Evolutionary conservation across 2,113 vertebrate species (phyloP).

Genomic region (Aspiorhynchus laticeps): DNA sequence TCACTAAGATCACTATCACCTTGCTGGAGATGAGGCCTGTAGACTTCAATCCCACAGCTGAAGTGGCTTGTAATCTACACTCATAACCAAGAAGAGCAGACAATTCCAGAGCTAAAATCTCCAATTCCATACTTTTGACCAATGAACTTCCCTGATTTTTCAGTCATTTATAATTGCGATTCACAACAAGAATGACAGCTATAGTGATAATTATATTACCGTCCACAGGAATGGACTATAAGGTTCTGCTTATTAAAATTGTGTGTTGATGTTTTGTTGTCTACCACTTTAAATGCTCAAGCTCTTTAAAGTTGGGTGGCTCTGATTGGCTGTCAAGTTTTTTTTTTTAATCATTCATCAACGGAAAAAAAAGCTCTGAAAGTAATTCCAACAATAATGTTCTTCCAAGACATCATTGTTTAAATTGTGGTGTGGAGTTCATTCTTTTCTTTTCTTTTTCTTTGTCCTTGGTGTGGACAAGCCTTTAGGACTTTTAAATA

Average conservation of each 20-base stretch:
- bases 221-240: not conserved
- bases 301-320: not conserved
- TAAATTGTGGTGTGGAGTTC: not conserved
- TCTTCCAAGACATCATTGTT: not conserved
- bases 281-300: not conserved
- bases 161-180: not conserved
- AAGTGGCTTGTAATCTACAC: conserved; percentile 8
- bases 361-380: not conserved
- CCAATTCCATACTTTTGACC: not conserved
- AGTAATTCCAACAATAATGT: not conserved
- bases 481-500: not conserved
- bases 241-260: not conserved
- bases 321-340: not conserved
- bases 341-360: not conserved
- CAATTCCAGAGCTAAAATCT: conserved; percentile 13
- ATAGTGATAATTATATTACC: not conserved
- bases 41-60: conserved; percentile 48
- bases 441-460: not conserved
- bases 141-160: not conserved
- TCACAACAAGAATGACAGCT: not conserved
- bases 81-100: not conserved
- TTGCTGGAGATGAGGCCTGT: conserved; percentile 68
- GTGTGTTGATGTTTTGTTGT: not conserved
- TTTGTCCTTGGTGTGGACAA: not conserved
- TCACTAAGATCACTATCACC: conserved; percentile 73